Evolutionary conservation across 2,113 vertebrate species (phyloP), one percentile per base, ranked within the genome.

Genomic region (Psophia crepitans): DNA sequence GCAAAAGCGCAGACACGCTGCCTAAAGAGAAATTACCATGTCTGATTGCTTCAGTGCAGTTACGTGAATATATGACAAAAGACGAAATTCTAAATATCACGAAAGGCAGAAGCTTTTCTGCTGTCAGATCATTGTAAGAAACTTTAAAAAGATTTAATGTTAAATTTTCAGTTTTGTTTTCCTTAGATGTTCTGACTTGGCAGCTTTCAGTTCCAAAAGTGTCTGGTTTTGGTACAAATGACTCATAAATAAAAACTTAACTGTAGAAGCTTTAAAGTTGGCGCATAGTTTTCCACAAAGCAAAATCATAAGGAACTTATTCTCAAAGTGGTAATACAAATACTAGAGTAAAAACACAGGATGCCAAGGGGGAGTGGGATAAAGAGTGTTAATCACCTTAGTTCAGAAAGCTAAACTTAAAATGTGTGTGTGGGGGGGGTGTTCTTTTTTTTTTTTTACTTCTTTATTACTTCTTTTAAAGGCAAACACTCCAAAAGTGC

Each of bases 171-270:
- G 87, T 86, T 96, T 90, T 96, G 56, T 93, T 94, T 93, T 93
- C 56, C 44, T 94, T 90, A 95, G 73, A 78, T 95, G 93, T 93
- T 86, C 73, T 96, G 92, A 81, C 56, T 90, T 89, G 83, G 76
- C 88, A 90, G 68, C 64, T 43, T n/a, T 68, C 24, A 3, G 33
- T 92, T 96, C 93, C 90, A 94, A 86, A 95, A 93, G 46, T 49
- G 39, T 74, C 93, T 96, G 95, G 85, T 75, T 96, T 96, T 95
- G 95, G 93, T 95, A 96, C 43, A 92, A 96, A 94, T 96, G 95
- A 96, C 85, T 97, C 97, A 96, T 90, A 96, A 93, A 95, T 89
- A 92, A 94, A 94, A 89, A 75, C 61, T 87, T 93, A 92, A 92
- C 85, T 90, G 90, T 78, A 88, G 88, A 79, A 94, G 43, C 17